A percentile compares a stretch with the other conserved stretches of the same genome.
Evolutionary conservation across 2,113 vertebrate species (phyloP).

Genomic region (Telmatochromis sp.): DNA sequence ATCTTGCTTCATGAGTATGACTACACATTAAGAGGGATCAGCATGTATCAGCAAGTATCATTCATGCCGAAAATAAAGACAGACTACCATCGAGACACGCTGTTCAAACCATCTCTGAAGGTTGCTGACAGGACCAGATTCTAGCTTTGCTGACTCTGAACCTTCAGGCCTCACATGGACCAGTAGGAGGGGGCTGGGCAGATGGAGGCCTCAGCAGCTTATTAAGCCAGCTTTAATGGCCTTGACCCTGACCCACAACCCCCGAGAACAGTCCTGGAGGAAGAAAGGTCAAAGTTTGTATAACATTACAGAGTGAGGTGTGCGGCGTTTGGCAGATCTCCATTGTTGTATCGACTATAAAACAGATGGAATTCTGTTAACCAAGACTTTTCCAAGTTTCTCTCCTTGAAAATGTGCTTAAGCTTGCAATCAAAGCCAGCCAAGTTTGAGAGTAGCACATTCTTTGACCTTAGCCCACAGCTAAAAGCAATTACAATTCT

Average conservation of each 20-base stretch:
- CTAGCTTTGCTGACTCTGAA: constrained; percentile 47
- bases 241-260: constrained; percentile 37
- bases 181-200: not conserved
- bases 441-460: constrained; percentile 6
- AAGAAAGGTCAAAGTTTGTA: constrained; percentile 37
- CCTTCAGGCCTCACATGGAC: constrained; percentile 10
- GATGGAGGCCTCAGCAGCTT: constrained; percentile 10
- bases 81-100: not conserved
- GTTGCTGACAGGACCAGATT: constrained; percentile 41
- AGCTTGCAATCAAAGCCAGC: constrained; percentile 2
- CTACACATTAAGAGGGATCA: not conserved
- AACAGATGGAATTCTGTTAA: constrained; percentile 1
- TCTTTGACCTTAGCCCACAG: constrained; percentile 12
- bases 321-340: not conserved
- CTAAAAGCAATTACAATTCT: constrained; percentile 11
- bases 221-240: constrained; percentile 58
- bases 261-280: constrained; percentile 14
- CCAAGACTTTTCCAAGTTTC: not conserved
- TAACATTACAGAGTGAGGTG: constrained; percentile 2
- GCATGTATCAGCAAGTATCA: not conserved
- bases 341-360: constrained; percentile 3
- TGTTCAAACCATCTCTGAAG: not conserved
- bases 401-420: constrained; percentile 30
- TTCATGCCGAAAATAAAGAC: not conserved
- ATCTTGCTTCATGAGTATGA: not conserved